Percentiles rank a stretch among this genome's conserved stretches.
Evolutionary conservation across 2,113 vertebrate genomes (phyloP).

Genomic region (Ptyas mucosa): DNA sequence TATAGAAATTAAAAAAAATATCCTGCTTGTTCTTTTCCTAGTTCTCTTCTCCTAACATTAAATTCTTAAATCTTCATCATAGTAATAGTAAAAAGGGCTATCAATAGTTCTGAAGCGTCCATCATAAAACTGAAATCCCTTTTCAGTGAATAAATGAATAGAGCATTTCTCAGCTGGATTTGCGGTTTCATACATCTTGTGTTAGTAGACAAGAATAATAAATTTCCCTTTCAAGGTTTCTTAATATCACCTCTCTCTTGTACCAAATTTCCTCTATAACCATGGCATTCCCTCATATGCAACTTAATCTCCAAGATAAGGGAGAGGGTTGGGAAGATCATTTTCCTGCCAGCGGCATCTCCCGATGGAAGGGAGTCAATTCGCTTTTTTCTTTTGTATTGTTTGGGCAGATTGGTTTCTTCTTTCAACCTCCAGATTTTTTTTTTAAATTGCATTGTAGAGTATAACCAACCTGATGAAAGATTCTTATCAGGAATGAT

Average conservation of each 20-base stretch:
- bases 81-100: not conserved
- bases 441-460: slow-evolving; percentile 30
- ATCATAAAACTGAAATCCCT: not conserved
- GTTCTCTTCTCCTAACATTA: not conserved
- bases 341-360: not conserved
- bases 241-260: not conserved
- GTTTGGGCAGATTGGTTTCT: not conserved
- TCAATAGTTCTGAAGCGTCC: not conserved
- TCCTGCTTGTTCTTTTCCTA: not conserved
- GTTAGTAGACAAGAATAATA: not conserved
- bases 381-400: not conserved
- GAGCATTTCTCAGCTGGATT: not conserved
- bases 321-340: not conserved
- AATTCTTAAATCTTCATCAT: not conserved
- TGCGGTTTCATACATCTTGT: rapidly evolving
- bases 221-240: not conserved
- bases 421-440: slow-evolving; percentile 35
- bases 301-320: slow-evolving; percentile 14
- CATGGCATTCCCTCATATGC: slow-evolving; percentile 20
- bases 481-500: not conserved
- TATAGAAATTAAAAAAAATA: not conserved
- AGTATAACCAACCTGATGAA: slow-evolving; percentile 27
- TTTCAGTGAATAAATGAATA: not conserved
- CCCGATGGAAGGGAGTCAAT: not conserved
- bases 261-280: not conserved